Base-by-base conservation (phyloP, 2,797 vertebrate genomes). In the Heteromormyrus szaboi region DNA sequence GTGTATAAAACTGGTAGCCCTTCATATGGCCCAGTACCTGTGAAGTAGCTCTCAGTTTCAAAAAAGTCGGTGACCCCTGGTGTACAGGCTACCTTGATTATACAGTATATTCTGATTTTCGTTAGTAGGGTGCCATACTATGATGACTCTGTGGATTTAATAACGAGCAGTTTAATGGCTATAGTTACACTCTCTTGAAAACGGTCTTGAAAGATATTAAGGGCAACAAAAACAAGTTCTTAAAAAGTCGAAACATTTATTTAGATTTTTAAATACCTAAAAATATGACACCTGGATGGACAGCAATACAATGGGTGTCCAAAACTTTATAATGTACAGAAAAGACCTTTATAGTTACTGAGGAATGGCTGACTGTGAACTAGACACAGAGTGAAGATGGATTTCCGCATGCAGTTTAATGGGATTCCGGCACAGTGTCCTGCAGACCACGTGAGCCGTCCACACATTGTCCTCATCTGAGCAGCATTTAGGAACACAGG, bases 241-340 rank as follows among this genome's bases (percentile, higher is more conserved):
- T 91, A 90, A 92, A 93, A 93, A 81, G 59, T 87, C 1, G 62
- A 81, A 85, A 41, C 4, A 25, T 92, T 90, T 90, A 90, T 94
- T 93, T 93, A 90, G 91, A 56, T 46, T 72, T 48, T 56, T 88
- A 41, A 79, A 3, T 44, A 79, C 17, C 17, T n/a, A 44, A n/a
- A 79, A 79, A 19, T 79, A 79, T 44, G 37, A 33, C 68, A 37
- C 14, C 12, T 41, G 68, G 33, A 33, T 76, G 90, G 88, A 89
- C 68, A 56, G 88, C 89, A 90, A 90, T 89, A 91, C 72, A 90
- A 65, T 65, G 22, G 25, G 22, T 29, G 62, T 12, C 22, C 62
- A 90, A 91, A 89, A 89, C 88, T 87, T 87, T 5, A 53, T 72
- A 33, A 85, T 85, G 83, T 81, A n/a, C 76, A 81, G 19, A 22